Evolutionary conservation across 2,113 vertebrate genomes (phyloP), one percentile per base, ranked within the genome.

Genomic region (Bombycilla garrulus): DNA sequence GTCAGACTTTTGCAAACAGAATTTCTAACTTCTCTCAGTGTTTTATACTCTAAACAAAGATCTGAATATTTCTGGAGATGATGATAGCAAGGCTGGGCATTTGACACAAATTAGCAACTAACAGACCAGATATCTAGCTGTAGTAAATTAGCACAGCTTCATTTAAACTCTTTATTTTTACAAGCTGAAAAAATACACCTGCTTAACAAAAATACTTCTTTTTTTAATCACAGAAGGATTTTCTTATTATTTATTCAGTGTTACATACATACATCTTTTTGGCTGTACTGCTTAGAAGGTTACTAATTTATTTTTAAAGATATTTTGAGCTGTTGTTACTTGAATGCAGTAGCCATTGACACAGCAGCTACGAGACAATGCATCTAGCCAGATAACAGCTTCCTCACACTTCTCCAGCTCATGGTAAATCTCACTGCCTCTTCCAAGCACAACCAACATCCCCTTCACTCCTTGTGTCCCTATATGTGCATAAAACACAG

Each of bases 1-100:
- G 36, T 87, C 66, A 92, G 60, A 61, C 25, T 77, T 71, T 78
- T 45, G n/a, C 48, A 81, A 67, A 58, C 36, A 58, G 45, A 90
- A 90, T 61, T 54, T 76, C 38, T 86, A 95, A 74, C 28, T 92
- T 71, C 50, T 78, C 36, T 83, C 65, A 83, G 79, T 74, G 79
- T 64, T 76, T 91, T 81, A 38, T 42, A 33, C 6, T 33, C 40
- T 70, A 81, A 92, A 90, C 44, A 86, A 60, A 18, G 25, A 76
- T 18, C 38, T 65, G 33, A 74, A n/a, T 45, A 18, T 12, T 87
- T 92, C 57, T 78, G 38, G 67, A 73, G 33, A 48, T 38, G 21
- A 73, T 56, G 24, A 81, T 35, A 80, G 51, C 4, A 69, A 14
- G 9, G 31, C 28, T 76, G 58, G 17, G 44, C 54, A 80, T 72